A percentile compares a stretch with the other conserved stretches of the same genome.
Evolutionary conservation across 2,797 vertebrate genomes (phyloP).

Genomic region (Lemur catta): DNA sequence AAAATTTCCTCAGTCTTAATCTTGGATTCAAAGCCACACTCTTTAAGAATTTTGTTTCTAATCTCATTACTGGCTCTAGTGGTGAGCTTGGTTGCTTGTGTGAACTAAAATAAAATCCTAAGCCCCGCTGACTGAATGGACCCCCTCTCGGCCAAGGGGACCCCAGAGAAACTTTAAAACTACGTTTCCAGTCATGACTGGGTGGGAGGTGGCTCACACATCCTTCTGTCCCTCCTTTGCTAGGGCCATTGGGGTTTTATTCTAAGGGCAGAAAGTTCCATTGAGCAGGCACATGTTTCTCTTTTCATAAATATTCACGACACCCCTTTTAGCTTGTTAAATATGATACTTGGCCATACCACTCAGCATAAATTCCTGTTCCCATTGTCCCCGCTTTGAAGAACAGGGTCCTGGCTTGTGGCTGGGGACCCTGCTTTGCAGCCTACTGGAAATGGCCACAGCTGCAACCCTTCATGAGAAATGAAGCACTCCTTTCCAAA

Average conservation of each 20-base stretch:
- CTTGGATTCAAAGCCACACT: background rate
- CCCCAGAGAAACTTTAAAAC: too few relatives aligned
- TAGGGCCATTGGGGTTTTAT: too few relatives aligned
- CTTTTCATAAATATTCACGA: background rate
- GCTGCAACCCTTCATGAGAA: background rate
- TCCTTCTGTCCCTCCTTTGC: too few relatives aligned
- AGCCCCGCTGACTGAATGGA: too few relatives aligned
- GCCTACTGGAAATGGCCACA: background rate
- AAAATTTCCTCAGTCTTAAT: too few relatives aligned
- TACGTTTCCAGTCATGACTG: too few relatives aligned
- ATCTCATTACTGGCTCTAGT: background rate
- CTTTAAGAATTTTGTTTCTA: constrained; percentile 36
- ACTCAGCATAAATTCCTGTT: background rate
- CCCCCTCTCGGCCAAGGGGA: too few relatives aligned
- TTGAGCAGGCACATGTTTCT: background rate
- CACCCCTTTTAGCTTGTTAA: background rate
- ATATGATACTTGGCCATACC: background rate
- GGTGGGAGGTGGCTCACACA: too few relatives aligned
- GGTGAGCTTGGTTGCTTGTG: background rate
- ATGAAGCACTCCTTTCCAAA: background rate
- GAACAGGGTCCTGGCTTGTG: background rate
- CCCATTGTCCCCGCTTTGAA: background rate
- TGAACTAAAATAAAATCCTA: too few relatives aligned
- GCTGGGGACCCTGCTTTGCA: background rate
- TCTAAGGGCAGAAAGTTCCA: background rate